Conservation (phyloP, 1,140 invertebrate genomes). For the Mamestra configurata region DNA sequence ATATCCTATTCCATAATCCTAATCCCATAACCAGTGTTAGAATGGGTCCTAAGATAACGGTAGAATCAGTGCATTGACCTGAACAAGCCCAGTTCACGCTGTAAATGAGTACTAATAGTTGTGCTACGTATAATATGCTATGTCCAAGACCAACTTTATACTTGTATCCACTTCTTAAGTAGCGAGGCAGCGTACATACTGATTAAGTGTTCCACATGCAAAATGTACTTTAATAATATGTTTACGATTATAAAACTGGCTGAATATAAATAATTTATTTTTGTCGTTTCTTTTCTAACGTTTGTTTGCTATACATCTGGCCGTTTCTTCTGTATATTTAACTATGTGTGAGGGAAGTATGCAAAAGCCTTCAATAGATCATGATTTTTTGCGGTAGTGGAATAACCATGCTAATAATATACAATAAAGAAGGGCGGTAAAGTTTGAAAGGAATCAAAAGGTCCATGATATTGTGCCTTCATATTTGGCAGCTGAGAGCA, state of each 20-base stretch:
- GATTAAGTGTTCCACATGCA: slow-evolving; percentile 64
- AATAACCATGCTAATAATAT: slow-evolving; percentile 7
- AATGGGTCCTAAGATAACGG: slow-evolving; percentile 62
- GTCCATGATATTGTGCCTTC: neutral
- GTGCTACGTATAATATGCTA: slow-evolving; percentile 67
- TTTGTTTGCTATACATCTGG: neutral
- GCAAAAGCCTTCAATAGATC: neutral
- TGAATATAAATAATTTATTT: slow-evolving; percentile 43
- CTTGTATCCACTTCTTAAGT: slow-evolving; percentile 75
- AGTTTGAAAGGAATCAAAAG: slow-evolving; percentile 18
- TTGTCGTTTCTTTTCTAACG: slow-evolving; percentile 39
- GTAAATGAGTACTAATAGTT: slow-evolving; percentile 74
- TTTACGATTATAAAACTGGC: slow-evolving; percentile 39
- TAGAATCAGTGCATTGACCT: slow-evolving; percentile 67
- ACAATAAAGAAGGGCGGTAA: neutral
- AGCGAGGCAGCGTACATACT: slow-evolving; percentile 68
- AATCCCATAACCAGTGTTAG: slow-evolving; percentile 40
- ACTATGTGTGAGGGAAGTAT: neutral
- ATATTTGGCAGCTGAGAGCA: slow-evolving; percentile 10
- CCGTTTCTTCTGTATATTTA: neutral
- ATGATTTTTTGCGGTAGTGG: neutral
- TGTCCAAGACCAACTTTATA: slow-evolving; percentile 38
- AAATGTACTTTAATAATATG: slow-evolving; percentile 52
- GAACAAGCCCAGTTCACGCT: slow-evolving; percentile 56
- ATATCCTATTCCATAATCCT: slow-evolving; percentile 31